These are phyloP conservation scores for Leptothorax acervorum DNA, from an alignment of 2,888 invertebrate genomes.

Conservation along the genomic window DNA sequence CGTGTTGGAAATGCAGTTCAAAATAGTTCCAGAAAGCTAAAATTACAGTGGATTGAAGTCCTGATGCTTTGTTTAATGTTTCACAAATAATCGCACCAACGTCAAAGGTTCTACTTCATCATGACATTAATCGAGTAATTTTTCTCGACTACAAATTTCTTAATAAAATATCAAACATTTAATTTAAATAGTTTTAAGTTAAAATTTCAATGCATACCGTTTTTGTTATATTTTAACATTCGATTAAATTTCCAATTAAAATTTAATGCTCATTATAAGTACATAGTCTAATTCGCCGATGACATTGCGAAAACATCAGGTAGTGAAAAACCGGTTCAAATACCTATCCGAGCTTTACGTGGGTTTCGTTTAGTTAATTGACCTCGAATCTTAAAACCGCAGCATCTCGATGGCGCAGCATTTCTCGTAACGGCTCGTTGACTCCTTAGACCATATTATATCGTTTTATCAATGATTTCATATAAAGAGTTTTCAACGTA, in stretches of 20 bases:
- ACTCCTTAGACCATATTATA: conserved; percentile 50
- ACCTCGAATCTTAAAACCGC: conserved; percentile 72
- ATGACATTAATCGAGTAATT: not conserved
- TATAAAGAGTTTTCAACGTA: conserved; percentile 5
- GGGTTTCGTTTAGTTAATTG: conserved; percentile 77
- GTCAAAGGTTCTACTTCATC: not conserved
- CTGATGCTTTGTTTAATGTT: not conserved
- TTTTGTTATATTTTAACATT: not conserved
- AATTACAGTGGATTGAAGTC: not conserved
- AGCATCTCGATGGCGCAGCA: conserved; percentile 58
- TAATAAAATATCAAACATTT: not conserved
- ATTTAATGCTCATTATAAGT: not conserved
- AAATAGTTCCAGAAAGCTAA: conserved; percentile 8
- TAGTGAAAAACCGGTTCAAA: conserved; percentile 61
- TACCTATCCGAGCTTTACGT: conserved; percentile 27
- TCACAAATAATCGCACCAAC: not conserved
- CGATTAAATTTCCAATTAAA: not conserved
- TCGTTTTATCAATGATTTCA: not conserved
- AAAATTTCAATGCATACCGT: not conserved
- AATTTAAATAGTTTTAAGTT: not conserved
- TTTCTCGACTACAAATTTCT: not conserved
- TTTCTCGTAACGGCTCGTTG: conserved; percentile 71
- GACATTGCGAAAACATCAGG: conserved; percentile 48
- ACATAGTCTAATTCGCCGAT: conserved; percentile 45
- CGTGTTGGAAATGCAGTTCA: not conserved